Evolutionary conservation across 2,888 invertebrate genomes (phyloP).

Genomic region (Congeria kusceri): DNA sequence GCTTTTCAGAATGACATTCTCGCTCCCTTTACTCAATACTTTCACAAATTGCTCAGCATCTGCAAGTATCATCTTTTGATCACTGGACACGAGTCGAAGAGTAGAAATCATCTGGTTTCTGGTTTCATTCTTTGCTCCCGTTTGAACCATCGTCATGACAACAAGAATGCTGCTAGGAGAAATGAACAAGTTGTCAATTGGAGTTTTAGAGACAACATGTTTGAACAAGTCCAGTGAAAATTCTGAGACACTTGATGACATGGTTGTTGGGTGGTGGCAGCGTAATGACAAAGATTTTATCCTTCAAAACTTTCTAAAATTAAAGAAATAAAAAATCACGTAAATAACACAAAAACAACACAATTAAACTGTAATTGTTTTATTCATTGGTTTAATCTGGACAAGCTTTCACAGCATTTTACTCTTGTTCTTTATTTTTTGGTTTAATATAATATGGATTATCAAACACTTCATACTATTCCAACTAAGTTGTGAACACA

Average conservation of each 20-base stretch:
- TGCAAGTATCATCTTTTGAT: conserved; percentile 46
- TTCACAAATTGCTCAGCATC: conserved; percentile 62
- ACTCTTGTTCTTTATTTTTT: too few relatives aligned
- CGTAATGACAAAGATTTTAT: too few relatives aligned
- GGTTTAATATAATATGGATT: too few relatives aligned
- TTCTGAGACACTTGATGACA: neutral
- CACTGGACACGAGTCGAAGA: conserved; percentile 54
- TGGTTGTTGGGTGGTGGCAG: too few relatives aligned
- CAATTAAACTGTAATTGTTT: too few relatives aligned
- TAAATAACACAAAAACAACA: too few relatives aligned
- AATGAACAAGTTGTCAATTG: conserved; percentile 77
- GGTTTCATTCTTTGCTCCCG: conserved; percentile 84
- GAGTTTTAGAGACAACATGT: neutral
- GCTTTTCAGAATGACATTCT: conserved; percentile 67
- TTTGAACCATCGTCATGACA: conserved; percentile 84
- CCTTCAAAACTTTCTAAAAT: too few relatives aligned
- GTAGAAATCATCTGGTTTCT: conserved; percentile 76
- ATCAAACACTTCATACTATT: too few relatives aligned
- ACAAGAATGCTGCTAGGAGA: conserved; percentile 85
- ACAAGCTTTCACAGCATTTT: too few relatives aligned
- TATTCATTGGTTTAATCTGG: too few relatives aligned
- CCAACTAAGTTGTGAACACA: too few relatives aligned
- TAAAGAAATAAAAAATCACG: too few relatives aligned
- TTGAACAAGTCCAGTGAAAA: conserved; percentile 10
- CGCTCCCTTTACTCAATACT: conserved; percentile 49